Evolutionary conservation across 1,140 invertebrate species (phyloP).

Genomic region (Aphis gossypii): DNA sequence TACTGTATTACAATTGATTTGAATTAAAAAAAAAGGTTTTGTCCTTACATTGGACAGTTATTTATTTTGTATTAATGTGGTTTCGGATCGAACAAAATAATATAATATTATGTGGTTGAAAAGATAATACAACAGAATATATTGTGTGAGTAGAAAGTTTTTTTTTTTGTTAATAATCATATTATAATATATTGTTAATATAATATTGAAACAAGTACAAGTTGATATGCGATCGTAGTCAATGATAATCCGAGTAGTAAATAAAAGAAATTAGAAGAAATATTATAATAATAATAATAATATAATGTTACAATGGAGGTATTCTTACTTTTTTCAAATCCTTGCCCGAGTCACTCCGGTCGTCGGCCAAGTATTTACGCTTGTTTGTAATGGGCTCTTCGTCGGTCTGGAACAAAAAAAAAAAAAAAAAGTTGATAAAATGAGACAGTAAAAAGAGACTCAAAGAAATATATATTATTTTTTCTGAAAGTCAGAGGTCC

Average conservation of each 20-base stretch:
- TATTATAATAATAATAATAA: not conserved
- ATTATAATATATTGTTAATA: not conserved
- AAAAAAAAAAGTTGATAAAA: not conserved
- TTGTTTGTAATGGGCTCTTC: slow-evolving; percentile 46
- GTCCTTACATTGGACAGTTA: not conserved
- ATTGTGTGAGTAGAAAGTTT: not conserved
- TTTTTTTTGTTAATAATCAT: not conserved
- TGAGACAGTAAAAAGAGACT: not conserved
- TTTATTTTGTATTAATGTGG: not conserved
- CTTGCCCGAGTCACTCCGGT: slow-evolving; percentile 42
- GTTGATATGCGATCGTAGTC: not conserved
- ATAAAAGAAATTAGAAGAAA: not conserved
- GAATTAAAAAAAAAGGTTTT: not conserved
- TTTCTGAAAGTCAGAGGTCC: not conserved
- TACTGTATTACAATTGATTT: not conserved
- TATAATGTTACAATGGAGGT: not conserved
- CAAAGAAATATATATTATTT: not conserved
- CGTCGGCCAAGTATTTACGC: slow-evolving; percentile 44
- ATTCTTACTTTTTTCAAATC: slow-evolving; percentile 52
- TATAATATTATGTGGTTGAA: too few species aligned
- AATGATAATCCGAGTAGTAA: not conserved
- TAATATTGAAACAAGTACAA: not conserved
- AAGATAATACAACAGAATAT: not conserved
- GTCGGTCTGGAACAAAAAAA: slow-evolving; percentile 35
- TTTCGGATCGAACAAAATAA: not conserved